Base-by-base conservation (phyloP, 1,140 invertebrate genomes). In the Eriosoma lanigerum region DNA sequence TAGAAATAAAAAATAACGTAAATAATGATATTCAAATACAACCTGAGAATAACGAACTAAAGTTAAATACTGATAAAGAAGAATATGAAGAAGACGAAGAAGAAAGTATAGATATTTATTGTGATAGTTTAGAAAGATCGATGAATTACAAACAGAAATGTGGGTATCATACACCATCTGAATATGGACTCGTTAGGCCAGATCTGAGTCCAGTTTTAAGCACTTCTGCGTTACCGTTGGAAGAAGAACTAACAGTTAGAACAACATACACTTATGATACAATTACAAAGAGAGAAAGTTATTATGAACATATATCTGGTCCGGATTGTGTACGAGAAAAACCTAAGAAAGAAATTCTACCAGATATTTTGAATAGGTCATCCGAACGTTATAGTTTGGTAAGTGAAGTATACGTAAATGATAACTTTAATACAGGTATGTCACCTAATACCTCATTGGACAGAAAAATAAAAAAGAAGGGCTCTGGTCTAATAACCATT, bases 331-430 rank as follows among this genome's bases (percentile, higher is more conserved):
- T 85, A 81, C 82, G 81, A 12, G 81, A 83, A 64, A 82, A 60
- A 24, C 73, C 82, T 1, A 85, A 86, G 44, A 86, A 82, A 82
- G 87, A 85, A 82, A 84, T 83, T 48, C 84, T 89, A n/a, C 88
- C 89, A 1, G 87, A 89, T 82, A 81, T 89, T 5, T 82, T 89
- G n/a, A 85, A 86, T 21, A 82, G 85, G 62, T 76, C 68, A 5
- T 44, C 54, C 5, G 81, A 85, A 83, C 81, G 88, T 56, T 92
- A 92, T 81, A 91, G 89, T 82, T 85, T 93, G 82, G 91, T 93
- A 1, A 93, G 90, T 83, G 92, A 93, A 85, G 92, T 93, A 2
- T 93, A 93, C 82, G 91, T 93, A 0, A 92, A 93, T 84, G 91
- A 93, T 83, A 90, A 89, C n/a, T 93, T 92, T 83, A 89, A 89